Conservation (phyloP, 2,888 invertebrate species). For the Troides oblongomaculatus region DNA sequence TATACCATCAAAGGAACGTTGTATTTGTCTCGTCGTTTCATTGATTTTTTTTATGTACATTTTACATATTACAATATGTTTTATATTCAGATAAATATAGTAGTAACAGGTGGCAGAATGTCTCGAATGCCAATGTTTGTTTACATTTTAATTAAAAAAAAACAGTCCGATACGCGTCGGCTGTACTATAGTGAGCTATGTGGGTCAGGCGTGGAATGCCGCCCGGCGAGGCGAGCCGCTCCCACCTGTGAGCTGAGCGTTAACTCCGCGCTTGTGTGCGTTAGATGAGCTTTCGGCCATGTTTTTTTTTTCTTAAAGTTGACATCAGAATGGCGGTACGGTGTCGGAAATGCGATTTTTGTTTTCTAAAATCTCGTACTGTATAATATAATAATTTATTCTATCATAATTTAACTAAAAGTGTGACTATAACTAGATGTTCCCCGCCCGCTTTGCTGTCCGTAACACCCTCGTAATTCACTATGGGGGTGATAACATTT, state of each 20-base stretch:
- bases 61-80: background rate
- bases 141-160: slow-evolving; percentile 27
- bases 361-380: background rate
- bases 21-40: too few relatives aligned
- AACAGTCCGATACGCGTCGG: slow-evolving; percentile 39
- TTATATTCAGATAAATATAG: background rate
- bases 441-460: too few relatives aligned
- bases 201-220: slow-evolving; percentile 75
- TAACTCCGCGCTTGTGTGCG: slow-evolving; percentile 34
- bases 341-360: slow-evolving; percentile 27
- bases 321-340: slow-evolving; percentile 9
- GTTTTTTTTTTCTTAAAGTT: slow-evolving; percentile 21
- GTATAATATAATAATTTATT: background rate
- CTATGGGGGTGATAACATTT: too few relatives aligned
- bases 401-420: too few relatives aligned
- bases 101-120: slow-evolving; percentile 4
- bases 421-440: too few relatives aligned
- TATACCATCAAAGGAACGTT: too few relatives aligned
- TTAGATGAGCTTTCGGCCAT: slow-evolving; percentile 31
- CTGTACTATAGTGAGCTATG: slow-evolving; percentile 51
- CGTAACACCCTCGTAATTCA: too few relatives aligned
- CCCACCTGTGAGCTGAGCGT: slow-evolving; percentile 57
- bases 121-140: slow-evolving; percentile 25
- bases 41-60: too few relatives aligned
- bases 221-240: slow-evolving; percentile 70